Base-by-base conservation (phyloP, 2,888 invertebrate genomes). In the Scaptodrosophila latifasciaeformis region DNA sequence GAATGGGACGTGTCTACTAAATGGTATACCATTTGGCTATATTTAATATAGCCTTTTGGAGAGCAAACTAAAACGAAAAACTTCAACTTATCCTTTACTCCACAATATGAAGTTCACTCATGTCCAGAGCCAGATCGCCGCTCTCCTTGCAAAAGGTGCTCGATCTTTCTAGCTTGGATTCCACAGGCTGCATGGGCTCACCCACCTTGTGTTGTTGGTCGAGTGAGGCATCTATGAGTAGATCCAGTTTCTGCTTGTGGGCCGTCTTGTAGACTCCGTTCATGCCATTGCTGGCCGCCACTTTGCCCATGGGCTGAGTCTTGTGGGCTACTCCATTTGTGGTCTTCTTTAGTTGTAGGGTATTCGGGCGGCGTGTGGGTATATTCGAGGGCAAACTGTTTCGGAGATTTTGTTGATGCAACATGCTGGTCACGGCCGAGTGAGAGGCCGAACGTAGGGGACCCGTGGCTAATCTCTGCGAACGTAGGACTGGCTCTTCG, bases 61-160 rank as follows among this genome's bases (percentile, higher is more conserved):
- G n/a, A n/a, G n/a, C n/a, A n/a, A n/a, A n/a, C n/a, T n/a, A n/a
- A n/a, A n/a, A n/a, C n/a, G n/a, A n/a, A n/a, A n/a, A n/a, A n/a
- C n/a, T n/a, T n/a, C n/a, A n/a, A n/a, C n/a, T n/a, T n/a, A n/a
- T n/a, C n/a, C 10, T 68, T 49, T 83, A 86, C 72, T 86, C 86
- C 54, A 86, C 82, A 57, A 86, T 84, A 65, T 86, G 85, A 63
- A 86, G 70, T 47, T 86, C 86, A 45, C 82, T 77, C 10, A 81
- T 57, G 50, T 86, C 86, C 55, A 83, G 56, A 29, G 79, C 71
- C 42, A 68, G 24, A 54, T 86, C 84, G 61, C 86, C 84, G 50
- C 76, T 77, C 49, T 87, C 86, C 62, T 86, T 86, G 74, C 86
- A 86, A 57, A 87, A 87, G 27, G 87, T 87, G 66, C 86, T 86